Evolutionary conservation across 2,113 vertebrate species (phyloP).

Genomic region (Cottus gobio): DNA sequence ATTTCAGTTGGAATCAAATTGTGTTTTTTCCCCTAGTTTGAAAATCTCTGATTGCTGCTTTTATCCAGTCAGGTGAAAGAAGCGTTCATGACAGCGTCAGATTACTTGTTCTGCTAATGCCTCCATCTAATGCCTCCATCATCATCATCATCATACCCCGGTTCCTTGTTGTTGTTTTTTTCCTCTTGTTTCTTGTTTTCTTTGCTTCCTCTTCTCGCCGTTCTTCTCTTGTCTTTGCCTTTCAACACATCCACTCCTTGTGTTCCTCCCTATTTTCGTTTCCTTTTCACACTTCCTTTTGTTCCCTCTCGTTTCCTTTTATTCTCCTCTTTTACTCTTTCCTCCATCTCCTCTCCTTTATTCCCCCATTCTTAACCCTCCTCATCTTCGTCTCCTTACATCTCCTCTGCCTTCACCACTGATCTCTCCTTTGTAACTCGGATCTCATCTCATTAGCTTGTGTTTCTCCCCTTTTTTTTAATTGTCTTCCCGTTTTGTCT

Average conservation of each 20-base stretch:
- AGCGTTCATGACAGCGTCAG: not conserved
- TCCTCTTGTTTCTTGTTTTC: not conserved
- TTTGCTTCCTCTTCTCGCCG: not conserved
- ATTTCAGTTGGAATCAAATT: not conserved
- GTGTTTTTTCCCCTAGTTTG: not conserved
- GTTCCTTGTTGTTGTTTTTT: not conserved
- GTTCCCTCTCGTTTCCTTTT: not conserved
- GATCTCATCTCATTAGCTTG: conserved; percentile 75
- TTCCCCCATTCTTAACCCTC: not conserved
- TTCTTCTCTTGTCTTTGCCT: not conserved
- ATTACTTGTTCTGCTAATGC: not conserved
- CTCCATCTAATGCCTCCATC: too few species aligned
- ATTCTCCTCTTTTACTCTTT: not conserved
- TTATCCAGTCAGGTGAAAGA: not conserved
- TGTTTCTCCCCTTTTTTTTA: conserved; percentile 55
- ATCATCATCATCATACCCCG: not conserved
- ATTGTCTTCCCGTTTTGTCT: conserved; percentile 70
- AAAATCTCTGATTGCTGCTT: not conserved
- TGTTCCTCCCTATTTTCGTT: not conserved
- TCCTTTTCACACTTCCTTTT: not conserved
- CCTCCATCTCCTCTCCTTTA: not conserved
- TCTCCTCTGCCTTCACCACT: conserved; percentile 25
- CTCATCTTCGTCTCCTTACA: too few species aligned
- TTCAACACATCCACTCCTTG: not conserved
- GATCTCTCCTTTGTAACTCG: conserved; percentile 62